Base-by-base conservation (phyloP, 2,888 invertebrate species). In the Acronicta psi region DNA sequence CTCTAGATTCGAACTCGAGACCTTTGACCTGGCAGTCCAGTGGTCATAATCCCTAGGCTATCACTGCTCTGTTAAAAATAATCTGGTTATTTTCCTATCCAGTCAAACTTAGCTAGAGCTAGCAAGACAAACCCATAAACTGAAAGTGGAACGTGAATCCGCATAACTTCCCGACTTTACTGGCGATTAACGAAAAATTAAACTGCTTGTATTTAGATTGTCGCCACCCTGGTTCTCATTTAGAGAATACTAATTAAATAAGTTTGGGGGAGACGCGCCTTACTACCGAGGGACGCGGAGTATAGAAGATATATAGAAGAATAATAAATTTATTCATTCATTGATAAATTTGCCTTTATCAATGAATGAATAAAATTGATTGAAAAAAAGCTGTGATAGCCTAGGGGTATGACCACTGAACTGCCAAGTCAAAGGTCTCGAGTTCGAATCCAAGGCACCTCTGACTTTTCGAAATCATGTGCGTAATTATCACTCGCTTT, bases 161-260 rank as follows among this genome's bases (percentile, higher is more conserved):
- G 79, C 81, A 80, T 83, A 81, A 82, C 73, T 80, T 64, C 42
- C 34, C 46, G 51, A 79, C 61, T 80, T 80, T 73, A 78, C 67
- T 56, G 67, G 68, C 80, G 78, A 77, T 82, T 80, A 84, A 75
- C 70, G 72, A 82, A 83, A 85, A 84, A 82, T 81, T 80, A 75
- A 75, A 79, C 71, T 72, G 75, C 72, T 76, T 73, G 71, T 79
- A 73, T 79, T 80, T 79, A 77, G 79, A 81, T 71, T 80, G 83
- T 82, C 82, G 76, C 67, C 68, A 55, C 63, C 74, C 59, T 43
- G 49, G 69, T 63, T 69, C 82, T 80, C 82, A 84, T 82, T 83
- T 82, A 76, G 74, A 64, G 78, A 75, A 78, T 80, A 80, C 83
- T 84, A 84, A 85, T 85, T 84, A 84, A 85, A 85, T 83, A 83